These are phyloP conservation scores for Mionectes macconnelli DNA, from an alignment of 2,113 vertebrate genomes.

Conservation along the genomic window DNA sequence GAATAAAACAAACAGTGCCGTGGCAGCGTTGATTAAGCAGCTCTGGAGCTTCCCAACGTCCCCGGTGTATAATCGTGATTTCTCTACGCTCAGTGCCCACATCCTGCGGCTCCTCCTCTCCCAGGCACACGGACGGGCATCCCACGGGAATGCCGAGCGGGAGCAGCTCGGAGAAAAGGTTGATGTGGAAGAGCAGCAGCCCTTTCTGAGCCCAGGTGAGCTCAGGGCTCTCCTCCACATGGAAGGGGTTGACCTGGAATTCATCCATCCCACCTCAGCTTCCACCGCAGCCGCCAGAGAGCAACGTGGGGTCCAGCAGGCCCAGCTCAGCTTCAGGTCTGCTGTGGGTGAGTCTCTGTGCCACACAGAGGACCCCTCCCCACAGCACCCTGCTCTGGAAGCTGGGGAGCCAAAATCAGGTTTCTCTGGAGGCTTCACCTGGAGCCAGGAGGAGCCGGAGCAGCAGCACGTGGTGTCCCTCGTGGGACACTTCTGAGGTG, in stretches of 20 bases:
- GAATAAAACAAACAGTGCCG: not conserved
- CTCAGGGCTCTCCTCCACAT: not conserved
- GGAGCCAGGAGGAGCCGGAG: rapidly evolving
- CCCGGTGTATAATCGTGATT: not conserved
- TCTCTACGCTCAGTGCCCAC: rapidly evolving
- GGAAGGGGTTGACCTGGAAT: rapidly evolving
- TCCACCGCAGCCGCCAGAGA: rapidly evolving
- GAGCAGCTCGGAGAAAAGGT: not conserved
- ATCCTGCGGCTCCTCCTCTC: not conserved
- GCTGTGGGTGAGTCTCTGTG: not conserved
- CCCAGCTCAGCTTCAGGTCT: not conserved
- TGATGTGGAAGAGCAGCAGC: not conserved
- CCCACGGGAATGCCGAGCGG: rapidly evolving
- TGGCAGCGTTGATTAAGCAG: not conserved
- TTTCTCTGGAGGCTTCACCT: rapidly evolving
- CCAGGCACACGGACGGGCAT: rapidly evolving
- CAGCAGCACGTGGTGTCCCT: not conserved
- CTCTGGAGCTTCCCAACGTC: not conserved
- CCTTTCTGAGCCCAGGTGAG: not conserved
- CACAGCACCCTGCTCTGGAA: not conserved
- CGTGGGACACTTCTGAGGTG: not conserved
- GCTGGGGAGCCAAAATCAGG: rapidly evolving
- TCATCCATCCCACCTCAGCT: rapidly evolving
- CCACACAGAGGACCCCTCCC: not conserved
- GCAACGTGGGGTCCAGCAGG: rapidly evolving